Evolutionary conservation across 1,140 invertebrate species (phyloP), one percentile per base, ranked within the genome.

Genomic region (Tetragnatha versicolor): DNA sequence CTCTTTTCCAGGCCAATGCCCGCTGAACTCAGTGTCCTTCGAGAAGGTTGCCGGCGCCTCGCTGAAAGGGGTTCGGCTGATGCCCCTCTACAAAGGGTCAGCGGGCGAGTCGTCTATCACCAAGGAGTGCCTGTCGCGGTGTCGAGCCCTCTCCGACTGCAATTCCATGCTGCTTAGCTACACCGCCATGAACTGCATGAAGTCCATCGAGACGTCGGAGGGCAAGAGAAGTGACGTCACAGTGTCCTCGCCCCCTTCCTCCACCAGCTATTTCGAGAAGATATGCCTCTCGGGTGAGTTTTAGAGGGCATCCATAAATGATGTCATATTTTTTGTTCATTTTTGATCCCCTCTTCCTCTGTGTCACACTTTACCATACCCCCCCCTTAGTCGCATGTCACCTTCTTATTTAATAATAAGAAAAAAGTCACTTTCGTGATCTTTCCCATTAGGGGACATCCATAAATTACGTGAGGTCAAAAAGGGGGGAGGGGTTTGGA

Each of bases 221-320:
- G 63, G 60, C 25, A 29, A 47, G 14, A 25, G 47, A 17, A 49
- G 14, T 17, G 53, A 58, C 29, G 27, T 73, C n/a, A 27, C 27
- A 37, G 42, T 51, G 31, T 37, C 47, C 10, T 70, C 51, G 1
- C 66, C 81, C 3, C 53, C 69, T 14, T 83, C 84, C n/a, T 61
- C 79, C 9, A 82, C 82, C 3, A 79, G 68, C 49, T 83, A 83
- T 42, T 84, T 82, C 31, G 83, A 84, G 35, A 84, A 84, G 47
- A 83, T 83, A 17, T 83, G 82, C 33, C 31, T 82, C 14, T 20
- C 70, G 68, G 82, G 82, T 82, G 55, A 53, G 47, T 75, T 12
- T 51, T n/a, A n/a, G n/a, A n/a, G n/a, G n/a, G n/a, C n/a, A n/a
- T n/a, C n/a, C n/a, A n/a, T n/a, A n/a, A n/a, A n/a, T n/a, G n/a